These are phyloP conservation scores for Accipiter superciliosus DNA, from an alignment of 2,797 vertebrate species.

Conservation along the genomic window DNA sequence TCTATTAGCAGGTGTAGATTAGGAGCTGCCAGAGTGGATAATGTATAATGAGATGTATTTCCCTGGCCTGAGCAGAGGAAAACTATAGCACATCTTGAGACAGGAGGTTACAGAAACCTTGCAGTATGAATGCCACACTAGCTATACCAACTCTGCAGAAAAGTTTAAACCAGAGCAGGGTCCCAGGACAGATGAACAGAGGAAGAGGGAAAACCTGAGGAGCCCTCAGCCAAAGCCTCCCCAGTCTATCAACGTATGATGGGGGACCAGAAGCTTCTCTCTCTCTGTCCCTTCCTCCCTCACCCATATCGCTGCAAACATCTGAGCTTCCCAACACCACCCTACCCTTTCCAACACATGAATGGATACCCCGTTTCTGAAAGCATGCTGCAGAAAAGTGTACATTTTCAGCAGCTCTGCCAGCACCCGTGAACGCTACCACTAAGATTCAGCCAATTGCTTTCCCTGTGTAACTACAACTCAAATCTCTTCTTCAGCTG, in stretches of 20 bases:
- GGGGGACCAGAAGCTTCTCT: not conserved
- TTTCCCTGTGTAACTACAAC: not conserved
- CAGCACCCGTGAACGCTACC: not conserved
- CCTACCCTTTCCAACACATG: not conserved
- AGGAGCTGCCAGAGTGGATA: not conserved
- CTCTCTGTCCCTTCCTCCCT: not conserved
- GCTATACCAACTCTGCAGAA: not conserved
- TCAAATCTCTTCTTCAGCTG: not conserved
- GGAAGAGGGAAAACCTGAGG: not conserved
- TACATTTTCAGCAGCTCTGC: not conserved
- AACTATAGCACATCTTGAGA: not conserved
- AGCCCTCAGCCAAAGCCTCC: not conserved
- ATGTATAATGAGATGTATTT: rapidly evolving
- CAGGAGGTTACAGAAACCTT: not conserved
- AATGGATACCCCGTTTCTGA: not conserved
- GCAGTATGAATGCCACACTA: rapidly evolving
- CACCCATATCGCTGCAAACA: not conserved
- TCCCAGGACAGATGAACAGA: not conserved
- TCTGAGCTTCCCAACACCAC: not conserved
- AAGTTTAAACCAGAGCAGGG: not conserved
- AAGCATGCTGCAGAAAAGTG: not conserved
- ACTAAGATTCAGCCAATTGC: not conserved
- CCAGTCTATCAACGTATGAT: no score
- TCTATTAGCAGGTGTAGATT: not conserved
- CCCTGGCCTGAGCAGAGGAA: not conserved